Evolutionary conservation across 2,113 vertebrate species (phyloP).

Genomic region (Hypocryptadius cinnamomeus): DNA sequence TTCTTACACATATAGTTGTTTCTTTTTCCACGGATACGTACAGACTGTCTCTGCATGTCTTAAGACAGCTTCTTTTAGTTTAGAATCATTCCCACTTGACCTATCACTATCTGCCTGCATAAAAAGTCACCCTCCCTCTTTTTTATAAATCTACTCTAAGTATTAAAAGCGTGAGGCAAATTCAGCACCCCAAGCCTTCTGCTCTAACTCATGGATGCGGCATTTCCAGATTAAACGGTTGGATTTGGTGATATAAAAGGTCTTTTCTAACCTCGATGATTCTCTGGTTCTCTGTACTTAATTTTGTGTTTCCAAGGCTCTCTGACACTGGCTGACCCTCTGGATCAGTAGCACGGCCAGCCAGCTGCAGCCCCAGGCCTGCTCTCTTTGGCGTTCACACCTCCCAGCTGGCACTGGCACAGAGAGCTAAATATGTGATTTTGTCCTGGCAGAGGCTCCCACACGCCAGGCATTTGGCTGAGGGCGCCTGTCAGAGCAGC

Average conservation of each 20-base stretch:
- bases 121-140: neutral
- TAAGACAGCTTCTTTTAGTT: neutral
- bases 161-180: neutral
- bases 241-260: neutral
- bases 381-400: neutral
- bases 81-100: neutral
- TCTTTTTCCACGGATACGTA: neutral
- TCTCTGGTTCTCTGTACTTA: neutral
- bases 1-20: neutral
- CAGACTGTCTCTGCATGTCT: neutral
- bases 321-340: neutral
- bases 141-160: neutral
- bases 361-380: neutral
- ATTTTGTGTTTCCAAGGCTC: neutral
- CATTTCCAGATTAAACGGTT: neutral
- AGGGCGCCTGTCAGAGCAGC: neutral
- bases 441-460: neutral
- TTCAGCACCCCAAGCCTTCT: neutral
- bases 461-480: neutral
- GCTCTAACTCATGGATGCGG: neutral
- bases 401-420: conserved; percentile 1
- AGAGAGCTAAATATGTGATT: neutral
- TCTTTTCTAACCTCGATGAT: neutral
- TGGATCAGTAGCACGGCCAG: neutral
- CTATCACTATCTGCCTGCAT: neutral